A percentile compares a stretch with the other conserved stretches of the same genome.
phyloP scores from a whole-genome alignment of 2,888 invertebrate genomes.

The Malacosoma neustria region DNA sequence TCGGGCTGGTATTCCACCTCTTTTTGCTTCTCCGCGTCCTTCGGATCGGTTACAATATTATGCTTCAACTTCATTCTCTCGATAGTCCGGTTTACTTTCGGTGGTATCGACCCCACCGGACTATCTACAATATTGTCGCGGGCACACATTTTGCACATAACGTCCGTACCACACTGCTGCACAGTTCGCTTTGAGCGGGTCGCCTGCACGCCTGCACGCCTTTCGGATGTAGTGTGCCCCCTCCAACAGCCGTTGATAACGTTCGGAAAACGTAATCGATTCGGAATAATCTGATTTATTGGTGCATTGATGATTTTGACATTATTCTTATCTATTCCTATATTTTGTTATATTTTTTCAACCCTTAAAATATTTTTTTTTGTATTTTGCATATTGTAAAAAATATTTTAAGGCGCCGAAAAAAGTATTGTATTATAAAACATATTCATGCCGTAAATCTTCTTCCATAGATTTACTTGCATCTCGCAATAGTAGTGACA shows the following conservation, averaged over 20 bases:
- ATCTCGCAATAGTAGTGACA: no score
- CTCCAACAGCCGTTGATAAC: background rate
- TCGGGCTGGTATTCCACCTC: constrained; percentile 61
- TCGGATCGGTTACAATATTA: constrained; percentile 52
- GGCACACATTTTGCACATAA: constrained; percentile 65
- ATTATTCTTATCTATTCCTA: no score
- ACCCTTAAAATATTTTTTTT: no score
- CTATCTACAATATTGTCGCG: constrained; percentile 24
- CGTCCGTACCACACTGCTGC: constrained; percentile 5
- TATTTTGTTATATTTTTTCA: no score
- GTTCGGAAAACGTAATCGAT: background rate
- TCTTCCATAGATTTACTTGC: no score
- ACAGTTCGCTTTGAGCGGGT: background rate
- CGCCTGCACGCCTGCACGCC: background rate
- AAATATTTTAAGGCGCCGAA: no score
- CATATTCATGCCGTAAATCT: no score
- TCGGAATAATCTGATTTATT: background rate
- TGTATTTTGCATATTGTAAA: no score
- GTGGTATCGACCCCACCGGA: constrained; percentile 24
- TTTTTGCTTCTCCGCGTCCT: constrained; percentile 41
- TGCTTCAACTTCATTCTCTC: constrained; percentile 63
- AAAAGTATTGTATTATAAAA: no score
- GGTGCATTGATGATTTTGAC: no score
- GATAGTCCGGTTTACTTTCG: constrained; percentile 26
- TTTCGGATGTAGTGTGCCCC: constrained; percentile 2